phyloP scores from a whole-genome alignment of 2,888 invertebrate species.

The Augiades crinisus region DNA sequence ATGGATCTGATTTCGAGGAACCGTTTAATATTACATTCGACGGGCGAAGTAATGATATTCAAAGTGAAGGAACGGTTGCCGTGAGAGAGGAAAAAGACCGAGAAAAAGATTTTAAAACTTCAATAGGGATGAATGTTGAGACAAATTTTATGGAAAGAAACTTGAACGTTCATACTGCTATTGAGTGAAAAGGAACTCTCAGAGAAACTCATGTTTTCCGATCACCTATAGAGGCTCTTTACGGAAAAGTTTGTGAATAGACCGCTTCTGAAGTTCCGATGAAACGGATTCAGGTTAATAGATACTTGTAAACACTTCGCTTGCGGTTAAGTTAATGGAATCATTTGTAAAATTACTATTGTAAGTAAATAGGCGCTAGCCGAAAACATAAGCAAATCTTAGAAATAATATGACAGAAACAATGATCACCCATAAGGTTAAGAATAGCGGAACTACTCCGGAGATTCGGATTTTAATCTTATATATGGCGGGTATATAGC shows the following conservation, averaged over 20 bases:
- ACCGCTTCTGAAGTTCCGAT: constrained; percentile 17
- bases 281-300: constrained; percentile 23
- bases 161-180: constrained; percentile 24
- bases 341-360: neutral
- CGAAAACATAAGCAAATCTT: no score
- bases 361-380: no score
- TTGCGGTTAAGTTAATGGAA: constrained; percentile 6
- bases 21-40: constrained; percentile 23
- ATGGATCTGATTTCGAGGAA: constrained; percentile 19
- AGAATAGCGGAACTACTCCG: no score
- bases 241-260: constrained; percentile 23
- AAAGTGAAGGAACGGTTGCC: constrained; percentile 20
- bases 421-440: no score
- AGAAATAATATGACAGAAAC: no score
- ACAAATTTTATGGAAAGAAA: constrained; percentile 27
- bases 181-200: constrained; percentile 25
- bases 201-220: constrained; percentile 21
- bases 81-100: constrained; percentile 13
- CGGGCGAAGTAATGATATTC: constrained; percentile 25
- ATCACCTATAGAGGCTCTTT: constrained; percentile 24
- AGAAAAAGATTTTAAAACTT: constrained; percentile 24
- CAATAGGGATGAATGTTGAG: constrained; percentile 21
- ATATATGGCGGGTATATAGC: no score
- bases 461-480: no score
- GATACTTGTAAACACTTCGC: constrained; percentile 19